Conservation (phyloP, 2,797 vertebrate genomes). For the Rhadinocentrus ornatus region DNA sequence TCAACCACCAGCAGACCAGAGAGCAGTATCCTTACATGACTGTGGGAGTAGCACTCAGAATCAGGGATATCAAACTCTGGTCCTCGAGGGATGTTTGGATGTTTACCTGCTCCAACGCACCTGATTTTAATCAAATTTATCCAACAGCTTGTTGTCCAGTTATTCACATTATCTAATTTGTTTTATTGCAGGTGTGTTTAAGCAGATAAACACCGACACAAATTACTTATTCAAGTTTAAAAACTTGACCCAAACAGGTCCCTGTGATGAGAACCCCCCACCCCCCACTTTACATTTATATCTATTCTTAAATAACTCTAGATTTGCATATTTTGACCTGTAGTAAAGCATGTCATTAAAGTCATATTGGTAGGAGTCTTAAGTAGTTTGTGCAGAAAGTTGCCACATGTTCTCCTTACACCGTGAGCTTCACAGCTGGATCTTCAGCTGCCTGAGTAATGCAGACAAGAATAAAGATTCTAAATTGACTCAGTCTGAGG, state of each 20-base stretch:
- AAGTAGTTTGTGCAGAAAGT: too few relatives aligned
- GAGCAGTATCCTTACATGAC: slow-evolving; percentile 94
- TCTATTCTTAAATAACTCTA: too few relatives aligned
- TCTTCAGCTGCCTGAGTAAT: slow-evolving; percentile 90
- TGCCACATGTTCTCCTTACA: slow-evolving; percentile 77
- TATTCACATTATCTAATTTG: too few relatives aligned
- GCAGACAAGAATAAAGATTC: slow-evolving; percentile 95
- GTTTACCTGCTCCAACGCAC: too few relatives aligned
- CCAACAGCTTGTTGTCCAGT: too few relatives aligned
- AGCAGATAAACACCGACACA: background rate
- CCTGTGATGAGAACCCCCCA: too few relatives aligned
- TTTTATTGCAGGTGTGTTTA: background rate
- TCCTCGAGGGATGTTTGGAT: too few relatives aligned
- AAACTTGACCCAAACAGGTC: background rate
- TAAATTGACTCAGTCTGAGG: slow-evolving; percentile 91
- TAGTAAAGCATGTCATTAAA: background rate
- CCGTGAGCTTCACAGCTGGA: slow-evolving; percentile 87
- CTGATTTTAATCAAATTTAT: too few relatives aligned
- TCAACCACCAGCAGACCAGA: slow-evolving; percentile 86
- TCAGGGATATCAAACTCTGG: too few relatives aligned
- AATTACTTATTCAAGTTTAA: too few relatives aligned
- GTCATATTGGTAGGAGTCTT: background rate
- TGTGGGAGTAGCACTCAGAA: background rate
- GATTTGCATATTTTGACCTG: background rate
- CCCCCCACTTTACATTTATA: too few relatives aligned